Conservation (phyloP, 2,113 vertebrate genomes). For the Leptodactylus fuscus region DNA sequence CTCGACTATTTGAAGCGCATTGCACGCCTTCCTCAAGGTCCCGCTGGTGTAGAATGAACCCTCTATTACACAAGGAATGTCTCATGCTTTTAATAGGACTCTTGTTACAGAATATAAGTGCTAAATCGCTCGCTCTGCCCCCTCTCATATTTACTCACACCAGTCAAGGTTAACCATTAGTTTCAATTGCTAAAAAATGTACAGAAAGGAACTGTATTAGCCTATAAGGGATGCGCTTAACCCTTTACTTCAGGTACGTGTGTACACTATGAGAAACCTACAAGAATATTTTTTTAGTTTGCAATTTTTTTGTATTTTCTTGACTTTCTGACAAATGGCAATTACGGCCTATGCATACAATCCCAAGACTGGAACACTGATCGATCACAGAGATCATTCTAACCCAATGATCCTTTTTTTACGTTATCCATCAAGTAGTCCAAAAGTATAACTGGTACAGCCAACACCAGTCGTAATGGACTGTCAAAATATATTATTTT, state of each 20-base stretch:
- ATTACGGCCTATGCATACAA: too few species aligned
- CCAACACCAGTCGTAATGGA: too few species aligned
- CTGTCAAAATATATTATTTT: too few species aligned
- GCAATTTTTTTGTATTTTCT: too few species aligned
- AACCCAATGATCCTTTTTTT: too few species aligned
- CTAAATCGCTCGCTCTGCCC: conserved; percentile 29
- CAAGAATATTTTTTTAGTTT: too few species aligned
- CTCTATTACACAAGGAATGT: conserved; percentile 37
- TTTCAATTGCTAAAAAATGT: background rate
- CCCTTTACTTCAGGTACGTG: background rate
- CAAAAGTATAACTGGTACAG: too few species aligned
- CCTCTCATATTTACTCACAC: conserved; percentile 36
- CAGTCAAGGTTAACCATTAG: conserved; percentile 25
- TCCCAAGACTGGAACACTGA: too few species aligned
- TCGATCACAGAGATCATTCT: too few species aligned
- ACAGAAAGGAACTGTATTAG: background rate
- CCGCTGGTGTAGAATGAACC: conserved; percentile 8
- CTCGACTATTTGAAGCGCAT: conserved; percentile 7
- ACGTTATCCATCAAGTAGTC: too few species aligned
- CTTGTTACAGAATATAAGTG: conserved; percentile 2
- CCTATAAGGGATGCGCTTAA: background rate
- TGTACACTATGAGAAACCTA: too few species aligned
- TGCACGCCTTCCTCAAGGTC: conserved; percentile 20
- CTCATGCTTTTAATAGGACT: conserved; percentile 31
- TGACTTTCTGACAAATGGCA: too few species aligned